Evolutionary conservation across 2,797 vertebrate genomes (phyloP), one percentile per base, ranked within the genome.

Genomic region (Cygnus olor): DNA sequence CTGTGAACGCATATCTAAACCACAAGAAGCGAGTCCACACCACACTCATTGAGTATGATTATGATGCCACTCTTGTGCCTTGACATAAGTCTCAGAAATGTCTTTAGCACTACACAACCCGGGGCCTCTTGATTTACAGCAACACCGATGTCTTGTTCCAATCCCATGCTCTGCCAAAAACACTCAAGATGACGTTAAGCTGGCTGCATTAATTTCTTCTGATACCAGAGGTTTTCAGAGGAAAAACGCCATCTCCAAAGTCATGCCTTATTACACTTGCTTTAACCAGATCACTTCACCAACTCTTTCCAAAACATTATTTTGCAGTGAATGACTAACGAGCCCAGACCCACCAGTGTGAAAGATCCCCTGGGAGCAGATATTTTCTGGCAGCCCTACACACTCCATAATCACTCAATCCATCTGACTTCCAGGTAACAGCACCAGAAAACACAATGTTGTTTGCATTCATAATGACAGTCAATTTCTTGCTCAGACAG

Each of bases 1-100:
- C 53, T 4, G 1, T 12, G 22, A 64, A 36, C 8, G 6, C 0
- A 0, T 0, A 7, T 7, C 10, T 3, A 40, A 76, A 3, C 12
- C 36, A 1, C 3, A 17, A 63, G 25, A 20, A 77, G 14, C 40
- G 7, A 70, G 20, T 8, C 11, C 19, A 5, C 0, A 5, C 0
- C 27, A 47, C 18, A 9, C 3, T 40, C 10, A 1, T 4, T 47
- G 56, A 81, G 40, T 0, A 10, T 3, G 9, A 24, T 19, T 24
- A 21, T 4, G 18, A 32, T 40, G 45, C 16, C 60, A 16, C 47
- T 63, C 25, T 28, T 18, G 45, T 42, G 53, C 32, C 32, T 58
- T 38, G 51, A 9, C 13, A 32, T 0, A 1, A 14, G 22, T 6
- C 27, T 56, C 54, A 69, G 53, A 22, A 10, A 36, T 32, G 16